phyloP scores from a whole-genome alignment of 2,797 vertebrate genomes.

The Phalanger gymnotis region DNA sequence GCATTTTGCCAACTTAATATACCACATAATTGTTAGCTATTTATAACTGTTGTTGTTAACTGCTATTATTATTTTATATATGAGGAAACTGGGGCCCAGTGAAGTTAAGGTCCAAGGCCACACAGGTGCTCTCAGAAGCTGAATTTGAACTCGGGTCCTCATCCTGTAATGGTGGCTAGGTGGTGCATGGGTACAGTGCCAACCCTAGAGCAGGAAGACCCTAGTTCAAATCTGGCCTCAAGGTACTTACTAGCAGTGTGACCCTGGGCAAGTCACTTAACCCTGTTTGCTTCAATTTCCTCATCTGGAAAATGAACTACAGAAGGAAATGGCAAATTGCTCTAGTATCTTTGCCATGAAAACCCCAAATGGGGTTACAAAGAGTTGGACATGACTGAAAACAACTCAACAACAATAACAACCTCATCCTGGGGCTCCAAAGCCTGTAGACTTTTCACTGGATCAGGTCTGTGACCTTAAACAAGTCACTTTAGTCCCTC shows the following conservation, averaged over 20 bases:
- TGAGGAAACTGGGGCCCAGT: constrained; percentile 24
- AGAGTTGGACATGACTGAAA: neutral
- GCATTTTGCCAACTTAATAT: neutral
- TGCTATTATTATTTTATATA: constrained; percentile 11
- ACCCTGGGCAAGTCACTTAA: neutral
- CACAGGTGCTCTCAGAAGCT: constrained; percentile 13
- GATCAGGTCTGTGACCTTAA: neutral
- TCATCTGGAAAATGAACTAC: neutral
- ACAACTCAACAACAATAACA: neutral
- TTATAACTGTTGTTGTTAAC: neutral
- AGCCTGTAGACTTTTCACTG: neutral
- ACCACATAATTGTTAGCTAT: neutral
- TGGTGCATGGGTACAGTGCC: neutral
- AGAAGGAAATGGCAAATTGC: neutral
- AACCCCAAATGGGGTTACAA: neutral
- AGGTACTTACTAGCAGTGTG: neutral
- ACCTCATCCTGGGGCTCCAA: neutral
- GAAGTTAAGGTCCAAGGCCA: constrained; percentile 46
- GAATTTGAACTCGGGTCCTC: constrained; percentile 34
- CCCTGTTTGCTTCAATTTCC: neutral
- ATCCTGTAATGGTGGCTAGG: constrained; percentile 30
- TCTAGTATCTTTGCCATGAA: neutral
- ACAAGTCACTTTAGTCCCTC: neutral
- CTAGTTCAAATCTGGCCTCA: neutral
- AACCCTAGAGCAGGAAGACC: neutral